Evolutionary conservation across 2,888 invertebrate species (phyloP).

Genomic region (Euplexia lucipara): DNA sequence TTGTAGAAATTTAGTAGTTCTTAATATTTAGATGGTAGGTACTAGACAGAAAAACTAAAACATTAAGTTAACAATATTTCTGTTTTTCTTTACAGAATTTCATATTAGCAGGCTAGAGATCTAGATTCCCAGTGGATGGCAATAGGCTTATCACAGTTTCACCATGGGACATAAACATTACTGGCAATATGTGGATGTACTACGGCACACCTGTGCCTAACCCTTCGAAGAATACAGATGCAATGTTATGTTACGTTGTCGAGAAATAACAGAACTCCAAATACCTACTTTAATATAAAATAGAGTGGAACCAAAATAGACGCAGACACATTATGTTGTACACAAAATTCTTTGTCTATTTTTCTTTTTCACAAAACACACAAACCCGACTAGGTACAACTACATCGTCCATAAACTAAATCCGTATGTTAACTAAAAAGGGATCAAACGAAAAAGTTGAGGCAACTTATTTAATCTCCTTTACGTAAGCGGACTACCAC

Average conservation of each 20-base stretch:
- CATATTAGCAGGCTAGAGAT: too few species aligned
- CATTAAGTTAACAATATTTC: too few species aligned
- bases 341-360: neutral
- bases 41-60: too few species aligned
- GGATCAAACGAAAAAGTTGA: constrained; percentile 55
- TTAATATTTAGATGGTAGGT: too few species aligned
- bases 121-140: too few species aligned
- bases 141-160: too few species aligned
- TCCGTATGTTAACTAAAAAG: constrained; percentile 32
- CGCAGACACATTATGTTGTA: neutral
- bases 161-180: neutral
- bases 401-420: constrained; percentile 22
- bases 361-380: constrained; percentile 4
- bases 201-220: too few species aligned
- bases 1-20: neutral
- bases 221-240: neutral
- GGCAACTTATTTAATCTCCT: constrained; percentile 53
- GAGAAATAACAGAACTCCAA: neutral
- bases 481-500: constrained; percentile 30
- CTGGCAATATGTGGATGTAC: neutral
- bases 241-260: neutral
- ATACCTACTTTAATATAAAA: too few species aligned
- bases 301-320: neutral
- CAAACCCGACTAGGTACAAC: constrained; percentile 11
- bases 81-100: too few species aligned